Evolutionary conservation across 2,888 invertebrate genomes (phyloP).

Genomic region (Polydrusus pterygomalis): DNA sequence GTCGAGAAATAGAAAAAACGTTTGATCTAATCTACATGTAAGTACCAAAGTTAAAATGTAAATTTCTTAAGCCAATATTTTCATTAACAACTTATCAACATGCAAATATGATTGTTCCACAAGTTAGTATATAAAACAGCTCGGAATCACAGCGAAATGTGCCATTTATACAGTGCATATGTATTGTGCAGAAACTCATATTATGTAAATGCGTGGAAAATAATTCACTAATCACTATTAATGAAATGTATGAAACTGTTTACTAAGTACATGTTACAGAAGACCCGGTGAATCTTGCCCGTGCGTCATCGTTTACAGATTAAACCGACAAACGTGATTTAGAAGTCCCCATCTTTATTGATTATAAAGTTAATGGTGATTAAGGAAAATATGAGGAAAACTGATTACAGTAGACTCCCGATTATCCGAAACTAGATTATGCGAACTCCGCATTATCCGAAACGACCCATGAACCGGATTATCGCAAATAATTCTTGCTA

Average conservation of each 20-base stretch:
- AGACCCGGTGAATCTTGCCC: too few relatives aligned
- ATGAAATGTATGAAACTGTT: neutral
- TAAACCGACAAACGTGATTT: too few relatives aligned
- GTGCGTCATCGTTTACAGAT: too few relatives aligned
- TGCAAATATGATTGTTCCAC: conserved; percentile 62
- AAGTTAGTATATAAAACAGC: conserved; percentile 57
- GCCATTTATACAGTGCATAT: conserved; percentile 61
- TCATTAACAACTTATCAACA: conserved; percentile 45
- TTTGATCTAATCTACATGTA: conserved; percentile 1
- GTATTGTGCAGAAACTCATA: conserved; percentile 46
- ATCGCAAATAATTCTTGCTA: too few relatives aligned
- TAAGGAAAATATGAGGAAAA: too few relatives aligned
- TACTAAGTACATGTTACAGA: neutral
- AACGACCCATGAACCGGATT: too few relatives aligned
- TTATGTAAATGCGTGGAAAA: conserved; percentile 24
- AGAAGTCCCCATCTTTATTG: too few relatives aligned
- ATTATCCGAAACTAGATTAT: too few relatives aligned
- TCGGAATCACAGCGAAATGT: conserved; percentile 64
- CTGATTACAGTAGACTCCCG: too few relatives aligned
- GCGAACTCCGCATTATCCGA: too few relatives aligned
- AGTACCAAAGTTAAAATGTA: conserved; percentile 2
- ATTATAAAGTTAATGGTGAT: too few relatives aligned
- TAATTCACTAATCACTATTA: neutral
- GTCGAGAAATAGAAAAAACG: neutral
- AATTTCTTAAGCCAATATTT: neutral